phyloP scores from a whole-genome alignment of 92 coral and sea anemone species.

The Palythoa caribaeorum region DNA sequence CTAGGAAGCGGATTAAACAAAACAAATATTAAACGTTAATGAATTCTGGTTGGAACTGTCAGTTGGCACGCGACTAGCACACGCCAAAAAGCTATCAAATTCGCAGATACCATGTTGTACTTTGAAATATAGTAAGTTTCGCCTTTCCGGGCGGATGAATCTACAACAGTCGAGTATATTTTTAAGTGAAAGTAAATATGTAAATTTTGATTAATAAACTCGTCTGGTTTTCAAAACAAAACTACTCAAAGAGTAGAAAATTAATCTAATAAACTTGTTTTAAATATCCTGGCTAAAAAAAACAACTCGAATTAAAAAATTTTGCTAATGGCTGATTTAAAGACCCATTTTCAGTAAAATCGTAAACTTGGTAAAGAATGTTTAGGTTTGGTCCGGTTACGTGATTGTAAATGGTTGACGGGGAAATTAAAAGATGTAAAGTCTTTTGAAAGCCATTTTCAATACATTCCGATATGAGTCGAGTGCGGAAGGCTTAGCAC shows the following conservation, averaged over 20 bases:
- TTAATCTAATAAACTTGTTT: constrained; percentile 13
- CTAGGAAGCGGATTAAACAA: constrained; percentile 52
- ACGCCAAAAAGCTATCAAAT: not conserved
- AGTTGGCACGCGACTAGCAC: constrained; percentile 24
- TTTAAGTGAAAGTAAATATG: not conserved
- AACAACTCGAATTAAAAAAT: not conserved
- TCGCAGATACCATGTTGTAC: not conserved
- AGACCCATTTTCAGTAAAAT: not conserved
- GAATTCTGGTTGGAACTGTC: constrained; percentile 37
- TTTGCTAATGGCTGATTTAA: not conserved
- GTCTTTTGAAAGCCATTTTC: not conserved
- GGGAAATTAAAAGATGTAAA: not conserved
- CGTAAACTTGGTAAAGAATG: not conserved
- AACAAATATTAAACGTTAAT: constrained; percentile 44
- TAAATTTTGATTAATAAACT: not conserved
- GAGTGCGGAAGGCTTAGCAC: not conserved
- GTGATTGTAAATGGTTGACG: not conserved
- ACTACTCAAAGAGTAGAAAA: constrained; percentile 13
- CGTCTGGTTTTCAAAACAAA: constrained; percentile 14
- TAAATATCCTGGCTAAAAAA: not conserved
- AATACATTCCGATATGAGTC: constrained; percentile 3
- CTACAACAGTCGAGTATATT: not conserved
- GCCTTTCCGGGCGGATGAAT: not conserved
- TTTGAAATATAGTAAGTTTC: not conserved
- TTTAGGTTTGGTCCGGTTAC: not conserved